Evolutionary conservation across 2,797 vertebrate species (phyloP).

Genomic region (Spheniscus humboldti): DNA sequence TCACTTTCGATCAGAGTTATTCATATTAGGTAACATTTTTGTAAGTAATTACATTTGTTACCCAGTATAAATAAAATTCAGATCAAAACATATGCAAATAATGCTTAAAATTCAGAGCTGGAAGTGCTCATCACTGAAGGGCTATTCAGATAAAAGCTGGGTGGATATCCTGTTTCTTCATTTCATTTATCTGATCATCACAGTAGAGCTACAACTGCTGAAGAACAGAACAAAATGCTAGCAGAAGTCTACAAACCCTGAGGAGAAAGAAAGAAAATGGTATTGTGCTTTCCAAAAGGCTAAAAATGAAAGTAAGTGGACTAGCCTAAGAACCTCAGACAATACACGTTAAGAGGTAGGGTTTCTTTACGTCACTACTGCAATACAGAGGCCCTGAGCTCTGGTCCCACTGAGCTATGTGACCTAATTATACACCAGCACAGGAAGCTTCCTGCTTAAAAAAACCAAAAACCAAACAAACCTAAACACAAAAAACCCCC

Average conservation of each 20-base stretch:
- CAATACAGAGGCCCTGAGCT: not conserved
- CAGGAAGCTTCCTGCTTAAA: not conserved
- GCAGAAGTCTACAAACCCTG: not conserved
- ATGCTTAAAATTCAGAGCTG: not conserved
- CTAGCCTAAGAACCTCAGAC: not conserved
- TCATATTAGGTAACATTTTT: not conserved
- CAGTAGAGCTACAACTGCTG: not conserved
- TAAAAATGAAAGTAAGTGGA: not conserved
- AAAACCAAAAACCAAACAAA: not conserved
- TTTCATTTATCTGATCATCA: not conserved
- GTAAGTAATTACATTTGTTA: not conserved
- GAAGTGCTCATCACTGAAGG: not conserved
- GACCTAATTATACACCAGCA: not conserved
- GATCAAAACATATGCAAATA: accelerated
- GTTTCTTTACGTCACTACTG: not conserved
- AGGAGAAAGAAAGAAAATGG: not conserved
- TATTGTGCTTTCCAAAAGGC: not conserved
- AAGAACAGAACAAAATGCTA: not conserved
- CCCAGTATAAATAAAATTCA: not conserved
- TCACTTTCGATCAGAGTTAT: not conserved
- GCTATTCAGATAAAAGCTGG: not conserved
- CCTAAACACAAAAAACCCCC: not conserved
- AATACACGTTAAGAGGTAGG: not conserved
- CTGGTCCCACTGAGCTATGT: not conserved
- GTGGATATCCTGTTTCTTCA: not conserved